phyloP scores from a whole-genome alignment of 2,888 invertebrate genomes.

The Odontothrips loti region DNA sequence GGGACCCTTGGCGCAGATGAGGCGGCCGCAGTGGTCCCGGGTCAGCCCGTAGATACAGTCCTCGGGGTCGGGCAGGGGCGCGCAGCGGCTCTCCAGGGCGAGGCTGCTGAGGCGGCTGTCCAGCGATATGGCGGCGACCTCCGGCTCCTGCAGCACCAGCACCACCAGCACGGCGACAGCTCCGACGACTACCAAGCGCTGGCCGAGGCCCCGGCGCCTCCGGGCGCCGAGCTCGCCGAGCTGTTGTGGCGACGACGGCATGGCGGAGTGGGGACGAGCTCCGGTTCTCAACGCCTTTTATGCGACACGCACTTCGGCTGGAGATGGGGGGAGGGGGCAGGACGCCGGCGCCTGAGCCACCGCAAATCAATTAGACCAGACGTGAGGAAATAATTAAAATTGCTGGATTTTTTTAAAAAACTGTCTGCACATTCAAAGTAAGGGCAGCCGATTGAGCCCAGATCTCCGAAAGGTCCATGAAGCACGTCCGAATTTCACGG shows the following conservation, averaged over 20 bases:
- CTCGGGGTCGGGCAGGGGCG: constrained; percentile 29
- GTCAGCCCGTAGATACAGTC: constrained; percentile 40
- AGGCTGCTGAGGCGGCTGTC: background rate
- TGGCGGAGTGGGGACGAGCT: background rate
- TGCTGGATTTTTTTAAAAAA: too few species aligned
- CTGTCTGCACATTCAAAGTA: too few species aligned
- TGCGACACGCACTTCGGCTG: background rate
- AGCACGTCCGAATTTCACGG: too few species aligned
- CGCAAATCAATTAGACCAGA: too few species aligned
- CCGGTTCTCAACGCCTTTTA: background rate
- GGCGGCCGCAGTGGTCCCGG: constrained; percentile 40
- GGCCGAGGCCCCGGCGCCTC: background rate
- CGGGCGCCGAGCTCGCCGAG: background rate
- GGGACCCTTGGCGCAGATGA: constrained; percentile 43
- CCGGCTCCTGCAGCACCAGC: background rate
- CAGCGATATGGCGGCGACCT: background rate
- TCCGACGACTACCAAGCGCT: background rate
- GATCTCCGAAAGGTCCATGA: too few species aligned
- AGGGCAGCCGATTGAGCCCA: too few species aligned
- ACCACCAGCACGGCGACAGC: background rate
- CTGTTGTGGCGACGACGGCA: background rate
- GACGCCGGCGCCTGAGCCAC: too few species aligned
- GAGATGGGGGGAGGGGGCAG: too few species aligned
- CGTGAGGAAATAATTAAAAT: too few species aligned
- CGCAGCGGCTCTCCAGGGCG: background rate